These are phyloP conservation scores for Plodia interpunctella DNA, from an alignment of 1,140 invertebrate genomes.

Conservation along the genomic window DNA sequence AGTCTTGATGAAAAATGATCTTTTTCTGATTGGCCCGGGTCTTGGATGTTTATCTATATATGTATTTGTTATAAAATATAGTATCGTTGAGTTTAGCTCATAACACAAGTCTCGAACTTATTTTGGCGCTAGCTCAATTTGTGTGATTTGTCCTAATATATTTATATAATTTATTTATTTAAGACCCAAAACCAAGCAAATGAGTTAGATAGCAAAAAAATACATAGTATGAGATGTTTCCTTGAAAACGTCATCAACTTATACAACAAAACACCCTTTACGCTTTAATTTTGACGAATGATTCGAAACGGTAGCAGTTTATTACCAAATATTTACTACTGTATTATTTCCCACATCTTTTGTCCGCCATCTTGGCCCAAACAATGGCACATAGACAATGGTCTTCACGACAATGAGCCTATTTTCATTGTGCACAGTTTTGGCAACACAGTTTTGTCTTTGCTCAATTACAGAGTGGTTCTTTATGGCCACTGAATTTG, in stretches of 20 bases:
- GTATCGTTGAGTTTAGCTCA: too few species aligned
- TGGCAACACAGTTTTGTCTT: slow-evolving; percentile 41
- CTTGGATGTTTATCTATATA: too few species aligned
- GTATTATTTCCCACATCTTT: neutral
- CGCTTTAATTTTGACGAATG: slow-evolving; percentile 54
- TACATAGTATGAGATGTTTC: neutral
- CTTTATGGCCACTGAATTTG: slow-evolving; percentile 40
- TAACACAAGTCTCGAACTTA: too few species aligned
- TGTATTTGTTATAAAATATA: too few species aligned
- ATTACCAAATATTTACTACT: slow-evolving; percentile 37
- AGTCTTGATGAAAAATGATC: too few species aligned
- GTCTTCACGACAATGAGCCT: slow-evolving; percentile 21
- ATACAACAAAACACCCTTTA: slow-evolving; percentile 16
- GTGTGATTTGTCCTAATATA: too few species aligned
- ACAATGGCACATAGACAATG: slow-evolving; percentile 36
- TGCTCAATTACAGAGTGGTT: slow-evolving; percentile 63
- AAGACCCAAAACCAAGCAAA: too few species aligned
- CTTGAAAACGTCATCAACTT: neutral
- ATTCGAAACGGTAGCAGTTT: slow-evolving; percentile 52
- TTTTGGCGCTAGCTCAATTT: too few species aligned
- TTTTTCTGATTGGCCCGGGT: too few species aligned
- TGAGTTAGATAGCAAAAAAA: too few species aligned
- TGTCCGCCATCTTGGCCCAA: neutral
- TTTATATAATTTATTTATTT: too few species aligned
- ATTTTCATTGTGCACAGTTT: slow-evolving; percentile 32